Conservation (phyloP, 2,113 vertebrate species). For the Salvelinus fontinalis region DNA sequence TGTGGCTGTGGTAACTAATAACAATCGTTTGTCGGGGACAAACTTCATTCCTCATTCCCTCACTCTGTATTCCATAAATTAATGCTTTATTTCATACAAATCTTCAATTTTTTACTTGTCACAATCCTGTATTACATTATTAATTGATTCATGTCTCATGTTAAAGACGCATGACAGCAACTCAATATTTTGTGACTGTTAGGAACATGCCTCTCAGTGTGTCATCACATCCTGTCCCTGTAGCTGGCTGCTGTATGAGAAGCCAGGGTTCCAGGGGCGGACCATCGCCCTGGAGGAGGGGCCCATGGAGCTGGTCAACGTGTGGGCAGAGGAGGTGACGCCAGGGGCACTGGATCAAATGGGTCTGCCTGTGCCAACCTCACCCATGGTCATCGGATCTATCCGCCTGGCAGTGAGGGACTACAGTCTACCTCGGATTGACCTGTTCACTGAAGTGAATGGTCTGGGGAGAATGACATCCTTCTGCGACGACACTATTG, state of each 20-base stretch:
- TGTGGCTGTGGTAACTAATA: conserved; percentile 84
- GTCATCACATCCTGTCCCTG: conserved; percentile 16
- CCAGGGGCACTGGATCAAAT: conserved; percentile 61
- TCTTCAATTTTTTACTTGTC: too few species aligned
- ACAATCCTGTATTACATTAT: too few species aligned
- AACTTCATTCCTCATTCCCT: background rate
- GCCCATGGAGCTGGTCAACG: conserved; percentile 77
- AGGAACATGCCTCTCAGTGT: conserved; percentile 66
- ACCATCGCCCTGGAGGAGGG: conserved; percentile 90
- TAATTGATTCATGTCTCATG: too few species aligned
- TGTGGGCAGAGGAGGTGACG: conserved; percentile 78
- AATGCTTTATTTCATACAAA: too few species aligned
- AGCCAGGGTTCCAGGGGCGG: conserved; percentile 89
- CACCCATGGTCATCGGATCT: conserved; percentile 87
- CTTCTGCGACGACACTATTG: conserved; percentile 84
- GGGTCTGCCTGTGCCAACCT: conserved; percentile 52
- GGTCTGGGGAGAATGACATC: conserved; percentile 82
- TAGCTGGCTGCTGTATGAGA: conserved; percentile 96
- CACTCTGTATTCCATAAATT: background rate
- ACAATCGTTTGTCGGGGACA: conserved; percentile 16
- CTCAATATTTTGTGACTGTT: background rate
- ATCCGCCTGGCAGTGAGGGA: conserved; percentile 88
- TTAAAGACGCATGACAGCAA: conserved; percentile 47
- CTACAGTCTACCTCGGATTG: conserved; percentile 85
- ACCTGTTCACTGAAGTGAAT: conserved; percentile 88